Evolutionary conservation across 2,888 invertebrate species (phyloP), one percentile per base, ranked within the genome.

Genomic region (Tholera decimalis): DNA sequence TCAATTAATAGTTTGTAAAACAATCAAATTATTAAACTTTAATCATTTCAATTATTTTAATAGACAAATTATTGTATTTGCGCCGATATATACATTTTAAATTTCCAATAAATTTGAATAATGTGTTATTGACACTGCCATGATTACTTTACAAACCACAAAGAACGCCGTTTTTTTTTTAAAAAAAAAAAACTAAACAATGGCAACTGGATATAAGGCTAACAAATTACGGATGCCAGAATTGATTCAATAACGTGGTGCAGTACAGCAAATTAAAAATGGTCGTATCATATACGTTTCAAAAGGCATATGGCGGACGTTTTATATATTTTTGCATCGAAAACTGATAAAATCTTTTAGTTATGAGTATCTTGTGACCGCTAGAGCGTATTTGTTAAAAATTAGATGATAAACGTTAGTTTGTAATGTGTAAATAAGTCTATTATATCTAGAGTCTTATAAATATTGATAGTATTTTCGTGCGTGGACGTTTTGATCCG

Each of bases 281-380:
- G 66, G 77, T 82, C 75, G 87, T 70, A 59, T 89, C 88, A 88
- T 89, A 91, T 89, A 93, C 91, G 92, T 94, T 91, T 92, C 94
- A 94, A 94, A 95, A 95, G 93, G 96, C 95, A 95, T 95, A 96
- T 96, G 95, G 95, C 95, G 95, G 95, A 95, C 94, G 93, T 95
- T 95, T 95, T 95, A 95, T 96, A 95, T 95, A 94, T 95, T 95
- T 95, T 95, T 95, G 95, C 95, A 95, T 94, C 89, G 93, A 94
- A 95, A 95, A 94, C 93, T 94, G 93, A 94, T 94, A 94, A 95
- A 95, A 95, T 95, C 92, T 95, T 95, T 95, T 95, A 95, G 95
- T 94, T 95, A 95, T 95, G 95, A 94, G 89, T 93, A 92, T 91
- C 92, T 94, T 93, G 93, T 94, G 94, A 94, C 94, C 94, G 93